Evolutionary conservation across 2,888 invertebrate genomes (phyloP), one percentile per base, ranked within the genome.

Genomic region (Patella depressa): DNA sequence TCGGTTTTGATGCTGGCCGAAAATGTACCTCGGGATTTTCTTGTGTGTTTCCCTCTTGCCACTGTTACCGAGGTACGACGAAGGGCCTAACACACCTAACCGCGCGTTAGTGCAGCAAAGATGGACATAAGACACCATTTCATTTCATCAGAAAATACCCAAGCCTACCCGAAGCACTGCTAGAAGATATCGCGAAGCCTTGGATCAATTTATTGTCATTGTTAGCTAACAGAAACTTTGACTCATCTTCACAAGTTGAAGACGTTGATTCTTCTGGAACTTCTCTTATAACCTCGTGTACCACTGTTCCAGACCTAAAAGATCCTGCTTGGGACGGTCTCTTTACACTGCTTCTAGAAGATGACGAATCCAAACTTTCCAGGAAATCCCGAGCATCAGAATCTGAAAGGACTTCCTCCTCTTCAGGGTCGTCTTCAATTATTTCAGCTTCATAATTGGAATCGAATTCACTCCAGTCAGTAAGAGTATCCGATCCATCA

Each of bases 211-310:
- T 65, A 7, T 45, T 45, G 19, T 65, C 65, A 24, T 24, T 24
- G 19, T 19, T 19, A 24, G 19, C 24, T 14, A 65, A 65, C 24
- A 65, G 24, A 12, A 19, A 19, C 24, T 65, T 65, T 24, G 65
- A 65, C 24, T 65, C 65, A 3, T 65, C 65, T 12, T 65, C 65
- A 65, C 65, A 65, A 24, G 65, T 65, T 1, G 65, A 65, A 19
- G 65, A 65, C 5, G 72, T 71, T 12, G 83, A 79, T 65, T 85
- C 82, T 29, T 84, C 85, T 7, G 88, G 88, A 29, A 83, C 84
- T 81, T 88, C 88, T 72, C 85, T 82, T 5, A 88, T 85, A 59
- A 88, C 85, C 54, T 88, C 86, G 72, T 88, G 86, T 29, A 88
- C 75, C 29, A 72, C 71, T 15, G 45, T n/a, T 71, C 71, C 71